A percentile compares a stretch with the other conserved stretches of the same genome.
phyloP scores from a whole-genome alignment of 2,113 vertebrate genomes.

The Grus americana region DNA sequence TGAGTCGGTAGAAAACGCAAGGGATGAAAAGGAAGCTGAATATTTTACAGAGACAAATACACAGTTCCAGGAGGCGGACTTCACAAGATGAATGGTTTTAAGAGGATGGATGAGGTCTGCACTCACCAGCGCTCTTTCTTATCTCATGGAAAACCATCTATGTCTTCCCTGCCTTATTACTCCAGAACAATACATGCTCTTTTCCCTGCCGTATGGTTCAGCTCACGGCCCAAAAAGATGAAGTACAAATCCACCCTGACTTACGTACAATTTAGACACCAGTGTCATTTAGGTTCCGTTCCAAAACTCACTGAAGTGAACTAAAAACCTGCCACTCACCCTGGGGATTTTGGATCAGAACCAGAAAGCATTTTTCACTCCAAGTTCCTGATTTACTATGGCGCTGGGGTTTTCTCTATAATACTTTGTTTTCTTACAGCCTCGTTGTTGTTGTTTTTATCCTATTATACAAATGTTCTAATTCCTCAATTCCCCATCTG shows the following conservation, averaged over 20 bases:
- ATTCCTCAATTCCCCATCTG: background rate
- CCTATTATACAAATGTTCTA: background rate
- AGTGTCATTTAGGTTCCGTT: background rate
- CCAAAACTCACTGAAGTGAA: background rate
- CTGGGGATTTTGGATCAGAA: background rate
- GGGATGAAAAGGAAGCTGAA: background rate
- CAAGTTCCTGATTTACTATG: background rate
- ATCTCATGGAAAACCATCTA: background rate
- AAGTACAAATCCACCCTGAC: background rate
- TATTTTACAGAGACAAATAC: constrained; percentile 8
- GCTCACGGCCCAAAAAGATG: background rate
- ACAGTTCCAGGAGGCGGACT: background rate
- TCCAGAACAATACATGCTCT: background rate
- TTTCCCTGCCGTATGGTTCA: background rate
- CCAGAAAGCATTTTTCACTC: background rate
- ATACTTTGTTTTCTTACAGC: background rate
- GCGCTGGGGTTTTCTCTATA: background rate
- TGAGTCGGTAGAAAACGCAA: background rate
- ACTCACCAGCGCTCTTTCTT: background rate
- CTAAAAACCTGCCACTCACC: background rate
- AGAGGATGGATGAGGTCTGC: background rate
- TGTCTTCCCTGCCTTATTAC: background rate
- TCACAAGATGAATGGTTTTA: background rate
- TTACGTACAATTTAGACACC: background rate
- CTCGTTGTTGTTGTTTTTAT: background rate